phyloP scores from a whole-genome alignment of 2,888 invertebrate species.

The Cataglyphis altisquamis region DNA sequence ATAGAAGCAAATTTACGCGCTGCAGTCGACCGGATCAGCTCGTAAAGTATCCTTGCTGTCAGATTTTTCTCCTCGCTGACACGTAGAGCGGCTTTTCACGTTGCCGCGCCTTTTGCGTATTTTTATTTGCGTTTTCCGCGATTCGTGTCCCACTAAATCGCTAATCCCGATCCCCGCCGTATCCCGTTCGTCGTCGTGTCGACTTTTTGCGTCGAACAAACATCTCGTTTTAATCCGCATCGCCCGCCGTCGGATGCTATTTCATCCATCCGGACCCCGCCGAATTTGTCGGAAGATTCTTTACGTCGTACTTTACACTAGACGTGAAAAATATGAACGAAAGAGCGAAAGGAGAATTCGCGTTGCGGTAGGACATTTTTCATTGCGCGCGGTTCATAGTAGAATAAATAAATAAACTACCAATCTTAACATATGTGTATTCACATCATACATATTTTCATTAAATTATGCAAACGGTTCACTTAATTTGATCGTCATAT shows the following conservation, averaged over 20 bases:
- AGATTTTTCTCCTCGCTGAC: conserved; percentile 38
- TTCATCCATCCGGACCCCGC: conserved; percentile 19
- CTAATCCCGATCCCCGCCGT: conserved; percentile 42
- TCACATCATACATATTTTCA: neutral
- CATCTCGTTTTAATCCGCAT: conserved; percentile 51
- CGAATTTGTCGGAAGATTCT: conserved; percentile 39
- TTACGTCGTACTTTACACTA: neutral
- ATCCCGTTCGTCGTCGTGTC: conserved; percentile 9
- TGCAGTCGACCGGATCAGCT: conserved; percentile 39
- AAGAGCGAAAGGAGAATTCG: conserved; percentile 13
- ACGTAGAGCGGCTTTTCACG: conserved; percentile 39
- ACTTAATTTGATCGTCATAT: neutral
- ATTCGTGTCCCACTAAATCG: conserved; percentile 63
- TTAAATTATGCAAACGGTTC: neutral
- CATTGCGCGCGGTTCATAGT: neutral
- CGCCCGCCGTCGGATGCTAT: conserved; percentile 14
- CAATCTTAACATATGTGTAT: conserved; percentile 1
- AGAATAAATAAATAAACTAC: conserved; percentile 19
- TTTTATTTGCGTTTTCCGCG: conserved; percentile 62
- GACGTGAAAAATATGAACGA: conserved; percentile 24
- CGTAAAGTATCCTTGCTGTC: conserved; percentile 50
- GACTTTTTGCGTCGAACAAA: conserved; percentile 41
- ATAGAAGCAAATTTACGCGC: conserved; percentile 9
- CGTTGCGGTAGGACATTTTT: conserved; percentile 28
- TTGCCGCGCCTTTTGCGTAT: conserved; percentile 26